phyloP scores from a whole-genome alignment of 2,113 vertebrate genomes.

The Oostethus manadensis region DNA sequence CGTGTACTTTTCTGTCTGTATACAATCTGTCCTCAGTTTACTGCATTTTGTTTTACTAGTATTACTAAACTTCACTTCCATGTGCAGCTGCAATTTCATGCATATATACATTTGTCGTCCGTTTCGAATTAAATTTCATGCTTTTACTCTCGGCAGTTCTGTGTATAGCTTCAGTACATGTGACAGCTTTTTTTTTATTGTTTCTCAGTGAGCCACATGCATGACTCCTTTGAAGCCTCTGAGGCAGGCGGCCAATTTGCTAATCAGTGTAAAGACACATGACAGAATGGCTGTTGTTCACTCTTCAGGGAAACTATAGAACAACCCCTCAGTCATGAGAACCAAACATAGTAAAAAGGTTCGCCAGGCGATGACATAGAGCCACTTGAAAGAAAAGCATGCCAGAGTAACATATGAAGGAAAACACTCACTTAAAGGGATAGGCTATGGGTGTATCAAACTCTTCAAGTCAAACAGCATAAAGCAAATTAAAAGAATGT shows the following conservation, averaged over 20 bases:
- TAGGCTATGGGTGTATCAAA: neutral
- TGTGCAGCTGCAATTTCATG: too few relatives aligned
- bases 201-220: neutral
- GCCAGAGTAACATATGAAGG: slow-evolving; percentile 46
- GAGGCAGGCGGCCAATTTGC: slow-evolving; percentile 17
- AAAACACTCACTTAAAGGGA: slow-evolving; percentile 14
- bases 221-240: neutral
- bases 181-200: neutral
- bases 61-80: too few relatives aligned
- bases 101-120: too few relatives aligned
- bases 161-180: neutral
- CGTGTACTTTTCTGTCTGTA: too few relatives aligned
- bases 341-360: slow-evolving; percentile 20
- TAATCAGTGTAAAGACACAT: slow-evolving; percentile 7
- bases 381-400: slow-evolving; percentile 20
- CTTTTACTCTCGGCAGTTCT: neutral
- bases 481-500: too few relatives aligned
- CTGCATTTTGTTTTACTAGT: too few relatives aligned
- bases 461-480: neutral
- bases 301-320: neutral
- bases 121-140: neutral
- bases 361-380: slow-evolving; percentile 19
- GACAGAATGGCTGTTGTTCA: slow-evolving; percentile 25
- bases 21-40: too few relatives aligned
- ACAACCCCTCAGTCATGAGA: slow-evolving; percentile 6